Evolutionary conservation across 2,888 invertebrate genomes (phyloP).

Genomic region (Himalopsyche tibetana): DNA sequence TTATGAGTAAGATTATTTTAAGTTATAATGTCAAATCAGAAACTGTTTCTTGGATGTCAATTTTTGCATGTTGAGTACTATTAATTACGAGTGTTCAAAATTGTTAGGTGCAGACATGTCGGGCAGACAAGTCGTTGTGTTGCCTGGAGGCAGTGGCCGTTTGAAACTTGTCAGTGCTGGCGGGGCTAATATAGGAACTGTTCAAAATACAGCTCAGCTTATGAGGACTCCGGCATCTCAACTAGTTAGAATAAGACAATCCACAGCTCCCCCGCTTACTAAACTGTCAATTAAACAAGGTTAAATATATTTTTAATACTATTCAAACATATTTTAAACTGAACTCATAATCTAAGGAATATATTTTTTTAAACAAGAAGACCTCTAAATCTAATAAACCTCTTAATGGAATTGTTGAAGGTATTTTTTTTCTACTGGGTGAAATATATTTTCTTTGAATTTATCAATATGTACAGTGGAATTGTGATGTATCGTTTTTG

Average conservation of each 20-base stretch:
- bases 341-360: too few relatives aligned
- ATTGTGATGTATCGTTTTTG: too few relatives aligned
- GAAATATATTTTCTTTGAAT: too few relatives aligned
- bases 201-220: conserved; percentile 68
- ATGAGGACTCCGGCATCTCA: conserved; percentile 38
- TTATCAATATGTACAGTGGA: too few relatives aligned
- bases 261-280: conserved; percentile 60
- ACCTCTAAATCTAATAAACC: too few relatives aligned
- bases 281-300: conserved; percentile 66
- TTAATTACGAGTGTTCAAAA: too few relatives aligned
- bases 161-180: conserved; percentile 70
- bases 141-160: conserved; percentile 70
- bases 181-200: conserved; percentile 70
- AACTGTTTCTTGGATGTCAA: background rate
- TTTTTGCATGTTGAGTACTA: background rate
- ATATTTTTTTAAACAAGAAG: too few relatives aligned
- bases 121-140: conserved; percentile 70
- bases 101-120: conserved; percentile 71
- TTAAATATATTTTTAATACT: conserved; percentile 47
- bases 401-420: too few relatives aligned
- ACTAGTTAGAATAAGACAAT: conserved; percentile 60
- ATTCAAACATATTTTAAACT: too few relatives aligned
- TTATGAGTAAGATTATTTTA: conserved; percentile 48
- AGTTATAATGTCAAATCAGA: background rate
- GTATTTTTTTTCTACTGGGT: too few relatives aligned